These are phyloP conservation scores for Callaeas wilsoni DNA, from an alignment of 2,113 vertebrate genomes.

Conservation along the genomic window DNA sequence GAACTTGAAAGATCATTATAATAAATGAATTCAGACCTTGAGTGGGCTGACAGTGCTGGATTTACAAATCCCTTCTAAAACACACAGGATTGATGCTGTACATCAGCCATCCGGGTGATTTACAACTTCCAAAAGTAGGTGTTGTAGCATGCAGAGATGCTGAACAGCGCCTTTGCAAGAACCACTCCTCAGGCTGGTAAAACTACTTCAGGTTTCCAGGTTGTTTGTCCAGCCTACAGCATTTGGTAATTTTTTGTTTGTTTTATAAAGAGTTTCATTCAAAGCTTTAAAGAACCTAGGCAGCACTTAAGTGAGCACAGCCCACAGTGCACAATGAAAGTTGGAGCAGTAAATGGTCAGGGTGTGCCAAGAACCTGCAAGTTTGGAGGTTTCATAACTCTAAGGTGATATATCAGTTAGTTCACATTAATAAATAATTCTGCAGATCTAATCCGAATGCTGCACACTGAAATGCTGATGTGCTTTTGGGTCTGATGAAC, in stretches of 20 bases:
- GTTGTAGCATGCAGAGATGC: not conserved
- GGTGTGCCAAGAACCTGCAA: not conserved
- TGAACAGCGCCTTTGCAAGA: not conserved
- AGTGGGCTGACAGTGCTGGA: not conserved
- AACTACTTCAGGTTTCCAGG: not conserved
- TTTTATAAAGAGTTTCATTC: constrained; percentile 53
- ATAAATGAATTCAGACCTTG: constrained; percentile 25
- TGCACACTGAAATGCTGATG: not conserved
- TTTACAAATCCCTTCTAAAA: constrained; percentile 30
- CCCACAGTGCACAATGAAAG: not conserved
- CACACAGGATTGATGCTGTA: not conserved
- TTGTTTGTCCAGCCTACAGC: not conserved
- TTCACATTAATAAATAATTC: not conserved
- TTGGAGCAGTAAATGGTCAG: not conserved
- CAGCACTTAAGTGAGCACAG: not conserved
- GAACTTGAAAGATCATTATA: constrained; percentile 27
- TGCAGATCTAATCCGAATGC: not conserved
- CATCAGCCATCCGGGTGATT: not conserved
- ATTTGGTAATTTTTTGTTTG: constrained; percentile 52
- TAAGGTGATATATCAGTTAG: not conserved
- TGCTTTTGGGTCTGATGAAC: constrained; percentile 10
- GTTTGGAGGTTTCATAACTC: not conserved
- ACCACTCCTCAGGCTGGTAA: not conserved
- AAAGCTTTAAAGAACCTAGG: constrained; percentile 43
- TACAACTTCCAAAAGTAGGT: not conserved